Evolutionary conservation across 2,113 vertebrate genomes (phyloP), one percentile per base, ranked within the genome.

Genomic region (Xiphophorus couchianus): DNA sequence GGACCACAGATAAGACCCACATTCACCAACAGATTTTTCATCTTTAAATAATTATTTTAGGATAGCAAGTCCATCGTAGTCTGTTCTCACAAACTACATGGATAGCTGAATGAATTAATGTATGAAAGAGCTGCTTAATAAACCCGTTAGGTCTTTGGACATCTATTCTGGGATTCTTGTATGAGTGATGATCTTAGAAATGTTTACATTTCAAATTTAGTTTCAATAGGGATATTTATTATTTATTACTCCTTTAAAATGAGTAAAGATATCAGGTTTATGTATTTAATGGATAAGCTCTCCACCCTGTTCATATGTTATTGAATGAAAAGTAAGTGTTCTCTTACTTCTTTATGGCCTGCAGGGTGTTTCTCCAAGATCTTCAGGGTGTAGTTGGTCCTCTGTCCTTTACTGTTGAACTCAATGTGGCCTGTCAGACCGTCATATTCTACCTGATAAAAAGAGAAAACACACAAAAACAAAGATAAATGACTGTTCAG

Each of bases 321-420:
- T 8, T 33, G 33, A 8, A 33, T 33, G 33, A 33, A 33, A 33
- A 33, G 31, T 31, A 31, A 31, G 7, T 60, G 75, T 67, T 63
- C 72, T 61, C 90, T 88, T 80, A 91, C 90, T 88, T 97, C 95
- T 48, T 95, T 95, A 79, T 97, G 96, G 44, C 96, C 96, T 9
- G 93, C 88, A 0, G 92, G 94, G 54, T 95, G 94, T 83, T 96
- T 96, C 91, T 97, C 96, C 84, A 97, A 90, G 86, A 97, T 95
- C 68, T 95, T 95, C 77, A 97, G 89, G 6, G 95, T 97, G 84
- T 97, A 97, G 90, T 97, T 97, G 74, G 96, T 97, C 73, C 97
- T 95, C 90, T 97, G 97, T n/a, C 97, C 97, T 91, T 96, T 96
- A 91, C 97, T 97, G 95, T 97, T 97, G 90, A 97, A 97, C 87